phyloP scores from a whole-genome alignment of 2,113 vertebrate genomes.

The Amphiprion percula region DNA sequence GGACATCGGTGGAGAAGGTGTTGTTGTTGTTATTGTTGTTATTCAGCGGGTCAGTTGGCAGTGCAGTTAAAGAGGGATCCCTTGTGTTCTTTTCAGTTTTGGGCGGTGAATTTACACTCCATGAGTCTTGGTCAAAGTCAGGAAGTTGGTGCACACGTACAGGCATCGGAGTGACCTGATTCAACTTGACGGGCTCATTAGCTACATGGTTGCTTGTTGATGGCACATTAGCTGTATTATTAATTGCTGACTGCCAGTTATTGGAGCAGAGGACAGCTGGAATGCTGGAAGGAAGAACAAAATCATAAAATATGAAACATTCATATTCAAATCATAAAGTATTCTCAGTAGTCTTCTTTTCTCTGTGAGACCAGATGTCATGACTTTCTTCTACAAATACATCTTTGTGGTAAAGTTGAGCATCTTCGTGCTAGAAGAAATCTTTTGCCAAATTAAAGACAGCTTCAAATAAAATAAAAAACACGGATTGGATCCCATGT shows the following conservation, averaged over 20 bases:
- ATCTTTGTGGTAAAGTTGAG: background rate
- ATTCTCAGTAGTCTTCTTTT: conserved; percentile 15
- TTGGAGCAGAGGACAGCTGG: conserved; percentile 77
- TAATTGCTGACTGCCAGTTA: conserved; percentile 70
- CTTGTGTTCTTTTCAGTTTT: background rate
- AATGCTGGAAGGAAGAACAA: conserved; percentile 61
- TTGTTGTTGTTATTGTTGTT: conserved; percentile 69
- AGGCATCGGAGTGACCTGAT: conserved; percentile 21
- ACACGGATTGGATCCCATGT: background rate
- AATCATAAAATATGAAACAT: conserved; percentile 6
- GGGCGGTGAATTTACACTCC: conserved; percentile 2
- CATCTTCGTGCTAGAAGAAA: background rate
- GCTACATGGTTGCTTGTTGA: conserved; percentile 34
- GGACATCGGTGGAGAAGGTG: background rate
- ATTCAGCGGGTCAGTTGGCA: conserved; percentile 11
- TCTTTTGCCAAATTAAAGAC: background rate
- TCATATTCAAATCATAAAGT: background rate
- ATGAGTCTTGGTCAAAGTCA: conserved; percentile 69
- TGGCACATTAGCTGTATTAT: conserved; percentile 23
- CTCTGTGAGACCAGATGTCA: background rate
- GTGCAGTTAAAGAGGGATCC: conserved; percentile 4
- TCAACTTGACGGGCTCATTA: conserved; percentile 22
- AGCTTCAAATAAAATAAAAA: background rate
- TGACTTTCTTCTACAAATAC: background rate
- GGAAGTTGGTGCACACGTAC: conserved; percentile 50